Evolutionary conservation across 2,113 vertebrate genomes (phyloP), one percentile per base, ranked within the genome.

Genomic region (Apodemus sylvaticus): DNA sequence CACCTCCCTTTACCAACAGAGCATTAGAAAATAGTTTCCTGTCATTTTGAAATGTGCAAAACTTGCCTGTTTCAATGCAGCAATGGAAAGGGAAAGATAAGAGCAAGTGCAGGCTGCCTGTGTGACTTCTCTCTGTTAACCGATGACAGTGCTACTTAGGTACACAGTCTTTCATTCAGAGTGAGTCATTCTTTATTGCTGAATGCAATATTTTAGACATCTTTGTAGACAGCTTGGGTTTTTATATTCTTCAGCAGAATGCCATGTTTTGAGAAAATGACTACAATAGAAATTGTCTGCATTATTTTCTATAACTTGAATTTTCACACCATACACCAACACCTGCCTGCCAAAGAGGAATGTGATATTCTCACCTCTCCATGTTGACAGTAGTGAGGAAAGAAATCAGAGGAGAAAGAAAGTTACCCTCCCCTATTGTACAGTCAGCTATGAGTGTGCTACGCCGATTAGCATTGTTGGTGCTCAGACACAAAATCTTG

Each of bases 251-350:
- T 88, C 7, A 68, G 17, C 26, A 77, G 74, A 93, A 96, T 68
- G 53, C 76, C 48, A 90, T 96, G 95, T 86, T 36, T 96, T 93
- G 92, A 76, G 60, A 97, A 94, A 96, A 53, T 51, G 94, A 96
- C 92, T n/a, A 53, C 93, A 64, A n/a, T 85, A 97, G 86, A 88
- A 97, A 95, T 88, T 4, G 0, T 97, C 36, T 76, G 12, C 51
- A 82, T 82, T 96, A 77, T 87, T 98, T 95, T 68, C 20, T 96
- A 34, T 94, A 62, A 53, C 9, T 42, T 77, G 95, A 92, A 45
- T 95, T 97, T 98, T 97, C 88, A 62, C 7, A 64, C 88, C 55
- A 17, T 93, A 16, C 7, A n/a, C n/a, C n/a, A 12, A 26, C 42
- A 87, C 86, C 94, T 97, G 39, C 82, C 89, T 89, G 82, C 74